Conservation (phyloP, 1,140 invertebrate species). For the Archegozetes longisetosus region DNA sequence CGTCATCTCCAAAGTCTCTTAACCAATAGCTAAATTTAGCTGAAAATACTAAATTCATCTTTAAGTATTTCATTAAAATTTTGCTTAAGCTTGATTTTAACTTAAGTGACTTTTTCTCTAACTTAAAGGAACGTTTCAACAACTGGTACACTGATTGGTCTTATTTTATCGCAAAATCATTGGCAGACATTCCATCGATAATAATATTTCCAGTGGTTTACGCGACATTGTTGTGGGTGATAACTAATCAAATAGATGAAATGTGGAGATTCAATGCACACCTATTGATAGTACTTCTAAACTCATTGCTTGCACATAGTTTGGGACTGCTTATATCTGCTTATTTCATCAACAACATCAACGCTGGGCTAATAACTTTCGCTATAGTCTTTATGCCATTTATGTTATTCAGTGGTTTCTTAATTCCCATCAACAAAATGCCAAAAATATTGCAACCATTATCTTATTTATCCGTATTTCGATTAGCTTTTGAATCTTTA, state of each 20-base stretch:
- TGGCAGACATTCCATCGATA: constrained; percentile 85
- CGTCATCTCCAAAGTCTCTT: too few species aligned
- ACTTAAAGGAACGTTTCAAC: constrained; percentile 81
- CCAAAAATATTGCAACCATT: constrained; percentile 82
- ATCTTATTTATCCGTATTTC: constrained; percentile 68
- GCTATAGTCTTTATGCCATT: constrained; percentile 41
- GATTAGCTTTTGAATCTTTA: constrained; percentile 67
- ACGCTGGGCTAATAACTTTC: constrained; percentile 5
- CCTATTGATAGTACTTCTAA: constrained; percentile 64
- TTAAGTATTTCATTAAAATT: too few species aligned
- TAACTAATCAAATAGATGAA: constrained; percentile 81
- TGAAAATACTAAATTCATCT: too few species aligned
- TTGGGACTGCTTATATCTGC: constrained; percentile 82
- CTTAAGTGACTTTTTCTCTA: too few species aligned
- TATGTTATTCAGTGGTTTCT: constrained; percentile 70
- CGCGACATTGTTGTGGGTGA: constrained; percentile 81
- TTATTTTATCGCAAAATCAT: constrained; percentile 86
- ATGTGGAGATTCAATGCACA: constrained; percentile 69
- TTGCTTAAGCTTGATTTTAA: too few species aligned
- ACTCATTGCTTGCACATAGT: constrained; percentile 77
- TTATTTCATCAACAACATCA: constrained; percentile 10
- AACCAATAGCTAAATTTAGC: too few species aligned
- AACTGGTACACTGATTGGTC: constrained; percentile 94
- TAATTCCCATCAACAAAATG: constrained; percentile 71
- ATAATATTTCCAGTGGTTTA: constrained; percentile 76